Base-by-base conservation (phyloP, 2,113 vertebrate species). In the Paramormyrops kingsleyae region DNA sequence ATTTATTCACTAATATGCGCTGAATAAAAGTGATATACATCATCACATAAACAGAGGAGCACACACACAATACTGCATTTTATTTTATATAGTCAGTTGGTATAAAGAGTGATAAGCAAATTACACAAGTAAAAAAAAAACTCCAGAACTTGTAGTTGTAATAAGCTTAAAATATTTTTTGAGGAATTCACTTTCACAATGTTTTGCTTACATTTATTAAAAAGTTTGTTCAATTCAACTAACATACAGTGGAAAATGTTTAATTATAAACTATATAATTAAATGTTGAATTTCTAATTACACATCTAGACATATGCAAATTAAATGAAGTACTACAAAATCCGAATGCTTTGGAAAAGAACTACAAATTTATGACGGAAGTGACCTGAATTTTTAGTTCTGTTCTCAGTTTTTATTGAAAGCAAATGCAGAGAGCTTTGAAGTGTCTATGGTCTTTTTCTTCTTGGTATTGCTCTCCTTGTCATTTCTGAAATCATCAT, bases 341-440 rank as follows among this genome's bases (percentile, higher is more conserved):
- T 12, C 70, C 2, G n/a, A 31, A 74, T 17, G 4, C 70, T 35
- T 31, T 74, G 70, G 70, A 74, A 42, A 31, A 80, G 74, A 80
- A 80, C 74, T 31, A 42, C 15, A 42, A 80, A 80, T 80, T 80
- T 80, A 42, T 8, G 10, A 70, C 10, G n/a, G 7, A 70, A 5
- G 66, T 35, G 27, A 74, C 10, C 10, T 31, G 62, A 31, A 27
- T 70, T 70, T 77, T 80, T 17, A 19, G 15, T 42, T 39, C 70
- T 70, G 12, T 90, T 0, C 84, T 95, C 89, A 99, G 77, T 94
- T 96, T 90, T 96, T 96, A 91, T 97, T 97, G 93, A 98, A 99
- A 0, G 97, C 98, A 93, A 99, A 99, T 0, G 96, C 95, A 1
- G 97, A 96, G n/a, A 99, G 93, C 87, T 95, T 97, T 5, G 97